Percentiles rank a stretch among this genome's conserved stretches.
Evolutionary conservation across 2,113 vertebrate genomes (phyloP).

Genomic region (Gobio gobio): DNA sequence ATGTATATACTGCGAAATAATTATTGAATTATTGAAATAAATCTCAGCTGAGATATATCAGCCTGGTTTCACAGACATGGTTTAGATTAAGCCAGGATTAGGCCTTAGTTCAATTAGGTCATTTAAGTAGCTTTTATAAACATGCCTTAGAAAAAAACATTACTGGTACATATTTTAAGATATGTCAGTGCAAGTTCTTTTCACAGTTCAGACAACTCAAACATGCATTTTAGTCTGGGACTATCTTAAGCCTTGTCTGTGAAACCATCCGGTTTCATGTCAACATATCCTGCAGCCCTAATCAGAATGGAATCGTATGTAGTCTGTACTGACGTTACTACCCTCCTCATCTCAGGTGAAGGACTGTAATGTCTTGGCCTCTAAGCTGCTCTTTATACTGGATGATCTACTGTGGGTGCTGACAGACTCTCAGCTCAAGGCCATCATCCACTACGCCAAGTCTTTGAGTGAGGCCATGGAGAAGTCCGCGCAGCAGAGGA

Average conservation of each 20-base stretch:
- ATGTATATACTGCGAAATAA: not conserved
- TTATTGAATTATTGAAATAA: not conserved
- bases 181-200: no score
- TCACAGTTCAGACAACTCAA: no score
- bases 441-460: slow-evolving; percentile 96
- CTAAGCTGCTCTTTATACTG: slow-evolving; percentile 94
- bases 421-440: slow-evolving; percentile 95
- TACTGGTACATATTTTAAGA: no score
- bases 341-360: slow-evolving; percentile 80
- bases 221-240: no score
- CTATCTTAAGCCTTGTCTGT: no score
- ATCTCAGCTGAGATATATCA: not conserved
- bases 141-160: no score
- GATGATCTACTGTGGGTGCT: slow-evolving; percentile 98
- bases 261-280: not conserved
- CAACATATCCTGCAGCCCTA: not conserved
- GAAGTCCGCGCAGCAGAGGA: slow-evolving; percentile 93
- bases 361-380: slow-evolving; percentile 95
- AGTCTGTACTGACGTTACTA: not conserved
- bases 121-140: no score
- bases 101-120: no score
- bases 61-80: no score
- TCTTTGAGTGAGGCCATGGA: slow-evolving; percentile 96
- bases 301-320: not conserved
- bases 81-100: no score